phyloP scores from a whole-genome alignment of 92 coral and sea anemone genomes.

The Anthopleura xanthogrammica region DNA sequence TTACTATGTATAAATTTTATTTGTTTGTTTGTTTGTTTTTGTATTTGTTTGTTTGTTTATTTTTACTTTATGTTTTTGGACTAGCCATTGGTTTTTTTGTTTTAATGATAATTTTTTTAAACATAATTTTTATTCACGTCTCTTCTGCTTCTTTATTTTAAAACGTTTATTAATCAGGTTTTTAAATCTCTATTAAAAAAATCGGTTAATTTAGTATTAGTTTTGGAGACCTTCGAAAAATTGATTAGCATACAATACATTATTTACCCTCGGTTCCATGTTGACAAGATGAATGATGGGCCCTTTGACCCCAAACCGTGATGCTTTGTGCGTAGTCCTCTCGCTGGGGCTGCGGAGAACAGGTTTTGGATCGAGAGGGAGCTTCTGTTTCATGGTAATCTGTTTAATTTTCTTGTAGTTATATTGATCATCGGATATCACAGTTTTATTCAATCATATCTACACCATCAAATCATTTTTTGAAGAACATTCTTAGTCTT shows the following conservation, averaged over 20 bases:
- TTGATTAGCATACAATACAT: not conserved
- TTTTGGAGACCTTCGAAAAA: not conserved
- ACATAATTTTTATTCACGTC: too few species aligned
- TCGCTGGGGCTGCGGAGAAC: conserved; percentile 22
- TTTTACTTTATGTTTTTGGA: not conserved
- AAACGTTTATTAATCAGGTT: too few species aligned
- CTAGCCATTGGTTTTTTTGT: too few species aligned
- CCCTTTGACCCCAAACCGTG: conserved; percentile 26
- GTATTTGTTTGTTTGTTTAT: too few species aligned
- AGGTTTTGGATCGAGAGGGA: conserved; percentile 28
- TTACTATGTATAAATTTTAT: too few species aligned
- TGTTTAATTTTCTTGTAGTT: conserved; percentile 15
- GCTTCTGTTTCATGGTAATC: conserved; percentile 37
- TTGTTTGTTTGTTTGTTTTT: too few species aligned
- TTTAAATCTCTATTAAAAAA: too few species aligned
- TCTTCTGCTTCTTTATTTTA: too few species aligned
- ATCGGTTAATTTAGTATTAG: not conserved
- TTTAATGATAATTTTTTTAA: too few species aligned
- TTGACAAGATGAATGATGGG: not conserved
- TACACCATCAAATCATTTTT: not conserved
- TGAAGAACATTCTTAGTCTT: not conserved
- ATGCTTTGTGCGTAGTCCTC: conserved; percentile 28
- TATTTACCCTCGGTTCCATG: not conserved
- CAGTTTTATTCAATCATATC: conserved; percentile 3
- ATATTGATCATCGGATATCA: not conserved